These are phyloP conservation scores for Cylloceria caligata DNA, from an alignment of 2,888 invertebrate species.

Conservation along the genomic window DNA sequence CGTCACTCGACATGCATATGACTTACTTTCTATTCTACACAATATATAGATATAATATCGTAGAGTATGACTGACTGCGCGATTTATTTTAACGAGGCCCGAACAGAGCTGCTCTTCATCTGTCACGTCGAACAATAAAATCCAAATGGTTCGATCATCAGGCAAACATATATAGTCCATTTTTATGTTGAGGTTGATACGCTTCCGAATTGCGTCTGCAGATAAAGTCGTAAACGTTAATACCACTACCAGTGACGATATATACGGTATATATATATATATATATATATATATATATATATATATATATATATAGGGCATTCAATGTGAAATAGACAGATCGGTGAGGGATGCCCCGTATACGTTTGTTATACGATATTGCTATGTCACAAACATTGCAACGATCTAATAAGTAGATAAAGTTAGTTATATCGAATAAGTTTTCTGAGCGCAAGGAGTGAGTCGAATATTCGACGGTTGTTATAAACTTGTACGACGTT, in stretches of 20 bases:
- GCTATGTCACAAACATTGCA: too few species aligned
- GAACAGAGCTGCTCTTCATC: conserved; percentile 10
- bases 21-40: too few species aligned
- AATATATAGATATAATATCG: too few species aligned
- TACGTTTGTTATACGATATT: too few species aligned
- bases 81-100: conserved; percentile 16
- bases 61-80: neutral
- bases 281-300: neutral
- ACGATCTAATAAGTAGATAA: neutral
- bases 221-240: conserved; percentile 50
- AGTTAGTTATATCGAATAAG: neutral
- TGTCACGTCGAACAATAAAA: conserved; percentile 43
- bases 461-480: neutral
- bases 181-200: conserved; percentile 36
- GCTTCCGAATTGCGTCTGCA: conserved; percentile 19
- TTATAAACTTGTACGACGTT: neutral
- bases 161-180: conserved; percentile 11
- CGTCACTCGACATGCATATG: too few species aligned
- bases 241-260: conserved; percentile 4
- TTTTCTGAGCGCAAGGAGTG: neutral
- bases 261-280: neutral
- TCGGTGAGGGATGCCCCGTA: too few species aligned
- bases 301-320: too few species aligned
- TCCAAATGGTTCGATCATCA: conserved; percentile 17
- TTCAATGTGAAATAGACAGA: too few species aligned